Evolutionary conservation across 1,140 invertebrate species (phyloP).

Genomic region (Dendroctonus ponderosae): DNA sequence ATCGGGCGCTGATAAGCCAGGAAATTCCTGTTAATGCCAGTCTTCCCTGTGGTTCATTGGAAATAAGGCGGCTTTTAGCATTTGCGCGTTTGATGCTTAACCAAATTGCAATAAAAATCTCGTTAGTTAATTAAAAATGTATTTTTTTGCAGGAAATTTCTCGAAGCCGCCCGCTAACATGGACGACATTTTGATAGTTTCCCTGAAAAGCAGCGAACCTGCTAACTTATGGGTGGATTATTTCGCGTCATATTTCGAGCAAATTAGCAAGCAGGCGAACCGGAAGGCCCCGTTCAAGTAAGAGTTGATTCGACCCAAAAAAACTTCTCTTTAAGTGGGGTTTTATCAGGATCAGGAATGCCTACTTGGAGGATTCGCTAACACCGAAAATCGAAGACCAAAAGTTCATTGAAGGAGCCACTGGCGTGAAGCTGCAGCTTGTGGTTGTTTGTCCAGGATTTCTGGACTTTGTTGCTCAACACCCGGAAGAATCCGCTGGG

Average conservation of each 20-base stretch:
- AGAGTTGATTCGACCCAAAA: slow-evolving; percentile 24
- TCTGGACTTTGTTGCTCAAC: slow-evolving; percentile 60
- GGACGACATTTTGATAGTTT: slow-evolving; percentile 79
- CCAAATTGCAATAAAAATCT: too few relatives aligned
- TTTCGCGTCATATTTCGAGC: slow-evolving; percentile 75
- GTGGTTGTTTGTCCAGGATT: slow-evolving; percentile 75
- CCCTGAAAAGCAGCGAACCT: slow-evolving; percentile 70
- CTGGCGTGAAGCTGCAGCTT: slow-evolving; percentile 70
- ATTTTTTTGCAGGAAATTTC: slow-evolving; percentile 41
- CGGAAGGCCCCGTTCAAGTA: slow-evolving; percentile 46
- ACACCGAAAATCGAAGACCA: slow-evolving; percentile 55
- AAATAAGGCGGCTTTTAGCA: too few relatives aligned
- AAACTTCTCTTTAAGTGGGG: not conserved
- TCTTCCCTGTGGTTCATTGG: too few relatives aligned
- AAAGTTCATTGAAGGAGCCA: slow-evolving; percentile 59
- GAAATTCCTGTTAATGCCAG: too few relatives aligned
- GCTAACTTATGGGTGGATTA: slow-evolving; percentile 77
- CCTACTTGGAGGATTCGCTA: slow-evolving; percentile 69
- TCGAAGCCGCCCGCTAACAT: slow-evolving; percentile 55
- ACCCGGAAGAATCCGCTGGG: slow-evolving; percentile 54
- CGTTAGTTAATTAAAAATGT: not conserved
- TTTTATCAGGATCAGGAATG: slow-evolving; percentile 63
- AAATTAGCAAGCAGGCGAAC: slow-evolving; percentile 69
- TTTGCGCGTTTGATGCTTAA: too few relatives aligned
- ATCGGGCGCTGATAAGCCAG: too few relatives aligned